Conservation (phyloP, 2,797 vertebrate genomes). For the Pampus argenteus region DNA sequence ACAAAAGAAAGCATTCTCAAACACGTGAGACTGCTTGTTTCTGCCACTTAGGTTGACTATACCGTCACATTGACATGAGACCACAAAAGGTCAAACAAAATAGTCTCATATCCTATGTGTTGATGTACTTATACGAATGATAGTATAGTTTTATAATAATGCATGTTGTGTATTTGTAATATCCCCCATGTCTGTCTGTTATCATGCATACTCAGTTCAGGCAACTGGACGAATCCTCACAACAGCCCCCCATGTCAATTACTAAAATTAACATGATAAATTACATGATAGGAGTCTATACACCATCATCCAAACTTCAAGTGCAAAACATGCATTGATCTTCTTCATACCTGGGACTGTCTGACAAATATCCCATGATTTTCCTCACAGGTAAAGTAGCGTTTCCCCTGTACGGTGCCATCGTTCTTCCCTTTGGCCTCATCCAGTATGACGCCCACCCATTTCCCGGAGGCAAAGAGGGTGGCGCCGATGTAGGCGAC, state of each 20-base stretch:
- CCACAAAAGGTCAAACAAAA: too few species aligned
- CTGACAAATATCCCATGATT: conserved; percentile 97
- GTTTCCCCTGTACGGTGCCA: conserved; percentile 95
- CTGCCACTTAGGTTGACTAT: too few species aligned
- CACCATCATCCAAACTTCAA: neutral
- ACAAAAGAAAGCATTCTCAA: too few species aligned
- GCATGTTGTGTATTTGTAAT: neutral
- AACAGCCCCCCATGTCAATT: neutral
- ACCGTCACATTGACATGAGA: too few species aligned
- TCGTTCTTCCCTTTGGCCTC: conserved; percentile 98
- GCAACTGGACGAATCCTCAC: too few species aligned
- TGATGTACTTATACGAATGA: too few species aligned
- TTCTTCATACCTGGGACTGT: conserved; percentile 90
- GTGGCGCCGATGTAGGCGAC: conserved; percentile 97
- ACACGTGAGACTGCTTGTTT: too few species aligned
- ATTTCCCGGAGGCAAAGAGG: conserved; percentile 96
- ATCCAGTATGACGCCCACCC: conserved; percentile 97
- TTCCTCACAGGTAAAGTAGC: conserved; percentile 95
- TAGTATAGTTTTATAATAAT: too few species aligned
- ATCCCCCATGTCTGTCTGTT: neutral
- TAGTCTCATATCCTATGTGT: too few species aligned
- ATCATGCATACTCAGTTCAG: neutral
- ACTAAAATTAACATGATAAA: neutral
- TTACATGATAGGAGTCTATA: neutral
- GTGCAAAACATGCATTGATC: neutral